phyloP scores from a whole-genome alignment of 2,888 invertebrate genomes.

The Noctuana brunneofusca region DNA sequence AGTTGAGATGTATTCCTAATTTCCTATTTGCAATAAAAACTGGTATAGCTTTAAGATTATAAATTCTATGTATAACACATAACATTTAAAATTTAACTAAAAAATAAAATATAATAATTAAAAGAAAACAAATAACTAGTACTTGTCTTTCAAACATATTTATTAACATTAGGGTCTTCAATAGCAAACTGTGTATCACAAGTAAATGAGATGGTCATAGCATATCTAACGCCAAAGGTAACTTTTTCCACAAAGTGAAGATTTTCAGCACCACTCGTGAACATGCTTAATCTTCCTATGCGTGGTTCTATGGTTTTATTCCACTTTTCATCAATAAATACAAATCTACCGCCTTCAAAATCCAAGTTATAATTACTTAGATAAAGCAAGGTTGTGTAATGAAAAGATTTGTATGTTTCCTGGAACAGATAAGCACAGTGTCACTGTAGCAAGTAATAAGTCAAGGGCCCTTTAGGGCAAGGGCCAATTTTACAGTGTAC shows the following conservation, averaged over 20 bases:
- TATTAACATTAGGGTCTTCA: constrained; percentile 72
- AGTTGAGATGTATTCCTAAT: too few species aligned
- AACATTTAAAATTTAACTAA: too few species aligned
- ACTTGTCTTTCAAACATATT: constrained; percentile 44
- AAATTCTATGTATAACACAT: too few species aligned
- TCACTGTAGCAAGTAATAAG: not conserved
- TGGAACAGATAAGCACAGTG: constrained; percentile 61
- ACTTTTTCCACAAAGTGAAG: constrained; percentile 92
- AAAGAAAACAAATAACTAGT: not conserved
- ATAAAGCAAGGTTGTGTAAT: constrained; percentile 93
- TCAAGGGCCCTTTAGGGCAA: too few species aligned
- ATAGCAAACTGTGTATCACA: constrained; percentile 88
- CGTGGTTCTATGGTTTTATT: constrained; percentile 89
- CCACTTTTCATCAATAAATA: constrained; percentile 88
- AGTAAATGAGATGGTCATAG: constrained; percentile 93
- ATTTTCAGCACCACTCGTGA: constrained; percentile 94
- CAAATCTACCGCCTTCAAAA: constrained; percentile 92
- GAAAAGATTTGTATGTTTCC: constrained; percentile 93
- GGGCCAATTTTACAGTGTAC: not conserved
- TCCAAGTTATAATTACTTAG: constrained; percentile 88
- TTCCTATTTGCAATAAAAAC: too few species aligned
- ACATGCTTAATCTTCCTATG: constrained; percentile 90
- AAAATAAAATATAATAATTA: constrained; percentile 49
- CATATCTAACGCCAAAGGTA: constrained; percentile 88
- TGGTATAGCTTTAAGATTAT: too few species aligned